Evolutionary conservation across 2,888 invertebrate genomes (phyloP), one percentile per base, ranked within the genome.

Genomic region (Glyphotaelius pellucidus): DNA sequence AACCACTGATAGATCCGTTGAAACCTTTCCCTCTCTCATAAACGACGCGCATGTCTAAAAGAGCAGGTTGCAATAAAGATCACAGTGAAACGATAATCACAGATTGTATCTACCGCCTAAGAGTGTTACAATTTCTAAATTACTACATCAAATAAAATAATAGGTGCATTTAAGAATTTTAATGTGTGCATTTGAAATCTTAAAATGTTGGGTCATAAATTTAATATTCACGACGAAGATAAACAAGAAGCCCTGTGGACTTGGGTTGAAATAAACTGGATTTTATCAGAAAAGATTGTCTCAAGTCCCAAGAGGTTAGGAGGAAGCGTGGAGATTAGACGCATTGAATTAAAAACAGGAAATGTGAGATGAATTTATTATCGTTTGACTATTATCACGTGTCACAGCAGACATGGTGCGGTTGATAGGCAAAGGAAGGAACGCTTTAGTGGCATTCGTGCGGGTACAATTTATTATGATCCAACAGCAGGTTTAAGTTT

Each of bases 271-370:
- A n/a, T 25, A 67, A 67, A 67, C 25, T 67, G 67, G 67, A 67
- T 67, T 9, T 67, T 67, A 67, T 67, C 67, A 25, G n/a, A 25
- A 67, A 67, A 67, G 25, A 67, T 67, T 67, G 67, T 67, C 25
- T n/a, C 67, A 67, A 25, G n/a, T 67, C 67, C 7, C 25, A 67
- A 67, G 67, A 67, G 25, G 11, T n/a, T n/a, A 25, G 9, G 25
- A 67, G 25, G 67, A 67, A 67, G n/a, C 67, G 25, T 67, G n/a
- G 67, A 67, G 67, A 67, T 67, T 67, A n/a, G 25, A 67, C 67
- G 67, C 67, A 67, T 67, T 67, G 67, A 67, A 67, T 67, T 67
- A 67, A 67, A 67, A 67, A 67, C 67, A 67, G 67, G 67, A 67
- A 67, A n/a, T 67, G 25, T 67, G 67, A 67, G 67, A 67, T 67